Evolutionary conservation across 2,888 invertebrate genomes (phyloP).

Genomic region (Lycocerus yunnanus): DNA sequence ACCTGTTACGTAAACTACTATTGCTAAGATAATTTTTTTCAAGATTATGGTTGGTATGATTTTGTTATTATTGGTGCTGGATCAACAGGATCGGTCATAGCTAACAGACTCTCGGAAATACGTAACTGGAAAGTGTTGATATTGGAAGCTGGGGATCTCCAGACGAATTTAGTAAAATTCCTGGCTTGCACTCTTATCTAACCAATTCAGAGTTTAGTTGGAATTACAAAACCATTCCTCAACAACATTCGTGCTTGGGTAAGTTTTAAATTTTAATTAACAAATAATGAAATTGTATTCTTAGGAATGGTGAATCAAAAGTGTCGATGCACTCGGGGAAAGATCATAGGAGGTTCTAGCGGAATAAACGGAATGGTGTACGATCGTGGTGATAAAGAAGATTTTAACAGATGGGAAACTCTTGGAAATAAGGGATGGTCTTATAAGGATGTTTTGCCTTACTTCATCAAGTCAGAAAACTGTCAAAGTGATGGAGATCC

Average conservation of each 20-base stretch:
- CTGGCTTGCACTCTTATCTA: slow-evolving; percentile 74
- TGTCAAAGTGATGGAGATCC: not conserved
- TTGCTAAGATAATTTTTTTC: too few relatives aligned
- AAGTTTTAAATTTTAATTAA: not conserved
- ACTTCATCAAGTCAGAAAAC: slow-evolving; percentile 47
- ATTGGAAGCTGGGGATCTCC: slow-evolving; percentile 81
- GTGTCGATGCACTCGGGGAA: slow-evolving; percentile 45
- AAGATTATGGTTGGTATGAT: slow-evolving; percentile 52
- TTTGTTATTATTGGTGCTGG: slow-evolving; percentile 79
- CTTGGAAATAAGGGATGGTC: slow-evolving; percentile 55
- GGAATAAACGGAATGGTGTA: slow-evolving; percentile 58
- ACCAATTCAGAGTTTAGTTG: slow-evolving; percentile 52
- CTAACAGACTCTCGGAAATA: slow-evolving; percentile 73
- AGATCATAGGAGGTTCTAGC: slow-evolving; percentile 58
- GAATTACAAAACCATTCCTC: not conserved
- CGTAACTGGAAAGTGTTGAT: slow-evolving; percentile 73
- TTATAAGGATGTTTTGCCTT: slow-evolving; percentile 62
- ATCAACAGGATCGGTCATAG: slow-evolving; percentile 77
- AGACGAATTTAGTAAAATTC: slow-evolving; percentile 79
- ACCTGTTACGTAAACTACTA: too few relatives aligned
- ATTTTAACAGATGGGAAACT: slow-evolving; percentile 2
- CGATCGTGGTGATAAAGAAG: slow-evolving; percentile 56
- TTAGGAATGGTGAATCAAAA: slow-evolving; percentile 1
- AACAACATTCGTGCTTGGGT: slow-evolving; percentile 1
- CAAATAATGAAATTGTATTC: not conserved